Evolutionary conservation across 2,113 vertebrate species (phyloP).

Genomic region (Protomyctophum bolini): DNA sequence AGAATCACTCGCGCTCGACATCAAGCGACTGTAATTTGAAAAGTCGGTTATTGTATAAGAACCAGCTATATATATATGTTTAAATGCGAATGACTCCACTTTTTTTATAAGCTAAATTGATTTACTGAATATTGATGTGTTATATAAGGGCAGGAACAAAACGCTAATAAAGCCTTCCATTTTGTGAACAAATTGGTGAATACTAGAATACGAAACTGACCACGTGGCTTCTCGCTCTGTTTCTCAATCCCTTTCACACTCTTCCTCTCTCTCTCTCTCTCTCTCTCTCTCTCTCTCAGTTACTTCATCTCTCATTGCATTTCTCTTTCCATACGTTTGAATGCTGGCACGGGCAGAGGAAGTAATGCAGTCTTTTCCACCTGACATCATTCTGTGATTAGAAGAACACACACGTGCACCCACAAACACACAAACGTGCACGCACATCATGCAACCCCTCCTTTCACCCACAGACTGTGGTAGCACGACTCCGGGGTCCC

Average conservation of each 20-base stretch:
- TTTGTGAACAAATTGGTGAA: not conserved
- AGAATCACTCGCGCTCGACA: not conserved
- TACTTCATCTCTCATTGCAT: not conserved
- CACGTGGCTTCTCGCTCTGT: conserved; percentile 30
- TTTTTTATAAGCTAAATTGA: not conserved
- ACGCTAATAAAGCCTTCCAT: not conserved
- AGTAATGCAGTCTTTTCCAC: conserved; percentile 70
- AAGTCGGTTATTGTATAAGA: not conserved
- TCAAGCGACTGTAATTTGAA: not conserved
- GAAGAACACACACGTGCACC: not conserved
- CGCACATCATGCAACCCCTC: not conserved
- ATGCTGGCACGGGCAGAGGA: conserved; percentile 59
- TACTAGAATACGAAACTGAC: conserved; percentile 11
- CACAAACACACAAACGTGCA: not conserved
- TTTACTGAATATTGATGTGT: conserved; percentile 9
- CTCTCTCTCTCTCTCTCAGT: not conserved
- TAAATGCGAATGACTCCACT: not conserved
- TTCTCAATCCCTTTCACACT: not conserved
- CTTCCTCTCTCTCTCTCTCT: conserved; percentile 47
- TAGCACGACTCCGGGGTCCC: conserved; percentile 37
- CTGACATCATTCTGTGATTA: conserved; percentile 58
- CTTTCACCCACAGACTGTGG: conserved; percentile 11
- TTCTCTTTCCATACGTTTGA: conserved; percentile 40
- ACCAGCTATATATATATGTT: not conserved
- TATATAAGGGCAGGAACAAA: not conserved